These are phyloP conservation scores for Lepus timidus DNA, from an alignment of 2,113 vertebrate species.

Conservation along the genomic window DNA sequence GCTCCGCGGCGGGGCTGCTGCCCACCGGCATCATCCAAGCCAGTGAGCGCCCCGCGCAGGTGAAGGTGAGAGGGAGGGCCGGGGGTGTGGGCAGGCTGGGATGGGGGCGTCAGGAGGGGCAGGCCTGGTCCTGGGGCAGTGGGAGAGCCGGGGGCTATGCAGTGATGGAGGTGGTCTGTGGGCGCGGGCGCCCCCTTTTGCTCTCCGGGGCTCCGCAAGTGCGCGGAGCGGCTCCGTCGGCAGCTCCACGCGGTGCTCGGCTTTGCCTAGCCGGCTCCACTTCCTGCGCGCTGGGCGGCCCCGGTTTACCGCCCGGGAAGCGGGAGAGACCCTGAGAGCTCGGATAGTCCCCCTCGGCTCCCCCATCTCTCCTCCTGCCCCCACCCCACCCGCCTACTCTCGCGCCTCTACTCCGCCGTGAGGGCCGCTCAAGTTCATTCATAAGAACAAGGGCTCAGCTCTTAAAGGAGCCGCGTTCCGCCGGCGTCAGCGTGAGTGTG, in stretches of 20 bases:
- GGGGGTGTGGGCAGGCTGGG: not conserved
- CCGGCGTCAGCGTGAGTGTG: not conserved
- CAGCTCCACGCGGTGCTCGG: not conserved
- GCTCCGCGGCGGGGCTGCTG: conserved; percentile 81
- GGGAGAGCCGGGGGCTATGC: not conserved
- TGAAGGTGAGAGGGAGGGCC: conserved; percentile 63
- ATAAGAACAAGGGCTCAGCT: conserved; percentile 76
- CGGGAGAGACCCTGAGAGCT: not conserved
- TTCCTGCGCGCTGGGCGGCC: not conserved
- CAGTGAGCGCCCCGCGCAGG: conserved; percentile 73
- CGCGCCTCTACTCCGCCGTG: not conserved
- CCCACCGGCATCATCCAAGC: conserved; percentile 75
- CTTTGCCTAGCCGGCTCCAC: not conserved
- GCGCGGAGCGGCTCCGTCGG: not conserved
- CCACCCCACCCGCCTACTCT: not conserved
- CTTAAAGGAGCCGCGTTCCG: conserved; percentile 72
- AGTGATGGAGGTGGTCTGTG: conserved; percentile 33
- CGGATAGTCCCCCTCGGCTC: not conserved
- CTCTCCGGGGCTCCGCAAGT: not conserved
- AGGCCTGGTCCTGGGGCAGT: not conserved
- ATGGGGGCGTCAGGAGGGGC: rapidly evolving
- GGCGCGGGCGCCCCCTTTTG: not conserved
- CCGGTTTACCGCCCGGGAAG: not conserved
- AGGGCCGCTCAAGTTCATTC: conserved; percentile 80
- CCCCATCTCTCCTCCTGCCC: not conserved